phyloP scores from a whole-genome alignment of 1,140 invertebrate species.

The Sycophila sp. region DNA sequence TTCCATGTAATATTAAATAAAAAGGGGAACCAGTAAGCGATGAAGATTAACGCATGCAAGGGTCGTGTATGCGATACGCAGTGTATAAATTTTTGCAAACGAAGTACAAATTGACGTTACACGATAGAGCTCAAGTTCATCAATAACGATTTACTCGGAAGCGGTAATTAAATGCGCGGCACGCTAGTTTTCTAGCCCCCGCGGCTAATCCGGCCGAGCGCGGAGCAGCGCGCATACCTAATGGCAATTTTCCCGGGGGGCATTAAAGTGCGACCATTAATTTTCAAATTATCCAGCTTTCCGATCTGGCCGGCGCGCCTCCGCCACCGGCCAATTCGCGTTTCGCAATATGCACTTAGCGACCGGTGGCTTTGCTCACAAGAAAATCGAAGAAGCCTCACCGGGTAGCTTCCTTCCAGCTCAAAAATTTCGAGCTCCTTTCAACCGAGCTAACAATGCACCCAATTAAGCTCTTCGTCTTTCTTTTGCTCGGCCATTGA shows the following conservation, averaged over 20 bases:
- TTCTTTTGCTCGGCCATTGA: no score
- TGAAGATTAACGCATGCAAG: no score
- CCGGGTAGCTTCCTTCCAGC: no score
- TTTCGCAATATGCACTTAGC: neutral
- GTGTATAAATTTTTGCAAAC: no score
- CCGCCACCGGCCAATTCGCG: constrained; percentile 15
- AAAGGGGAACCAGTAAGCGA: no score
- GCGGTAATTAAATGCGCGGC: neutral
- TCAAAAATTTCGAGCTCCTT: no score
- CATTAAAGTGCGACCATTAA: constrained; percentile 8
- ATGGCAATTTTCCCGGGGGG: neutral
- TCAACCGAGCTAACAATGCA: no score
- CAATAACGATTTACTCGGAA: neutral
- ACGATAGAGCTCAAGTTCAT: neutral
- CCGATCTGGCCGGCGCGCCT: neutral
- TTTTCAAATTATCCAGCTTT: constrained; percentile 15
- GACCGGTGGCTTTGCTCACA: no score
- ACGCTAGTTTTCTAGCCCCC: constrained; percentile 1
- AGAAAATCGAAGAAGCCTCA: neutral
- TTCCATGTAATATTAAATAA: no score
- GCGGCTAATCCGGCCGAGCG: neutral
- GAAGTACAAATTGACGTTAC: no score
- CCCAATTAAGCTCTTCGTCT: no score
- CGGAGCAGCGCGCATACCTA: neutral
- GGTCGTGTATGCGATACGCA: no score